Evolutionary conservation across 2,888 invertebrate genomes (phyloP).

Genomic region (Agapostemon virescens): DNA sequence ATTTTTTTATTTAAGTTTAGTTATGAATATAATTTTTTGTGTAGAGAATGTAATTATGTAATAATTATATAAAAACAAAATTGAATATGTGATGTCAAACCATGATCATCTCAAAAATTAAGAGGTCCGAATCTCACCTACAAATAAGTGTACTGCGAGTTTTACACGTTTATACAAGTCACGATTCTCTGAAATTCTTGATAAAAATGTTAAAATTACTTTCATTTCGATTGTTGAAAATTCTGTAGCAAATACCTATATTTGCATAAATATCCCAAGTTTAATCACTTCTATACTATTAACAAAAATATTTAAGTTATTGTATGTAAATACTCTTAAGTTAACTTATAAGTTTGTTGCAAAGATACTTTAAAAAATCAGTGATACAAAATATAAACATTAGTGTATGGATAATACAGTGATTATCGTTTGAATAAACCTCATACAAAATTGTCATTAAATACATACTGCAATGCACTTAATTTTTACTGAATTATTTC

Average conservation of each 20-base stretch:
- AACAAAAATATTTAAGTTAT: background rate
- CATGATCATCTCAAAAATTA: slow-evolving; percentile 1
- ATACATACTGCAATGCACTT: slow-evolving; percentile 3
- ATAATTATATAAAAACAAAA: background rate
- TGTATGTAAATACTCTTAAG: slow-evolving; percentile 4
- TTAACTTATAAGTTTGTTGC: background rate
- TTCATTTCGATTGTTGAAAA: background rate
- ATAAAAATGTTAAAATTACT: background rate
- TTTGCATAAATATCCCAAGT: background rate
- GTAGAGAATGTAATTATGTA: background rate
- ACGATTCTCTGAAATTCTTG: background rate
- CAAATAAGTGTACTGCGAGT: background rate
- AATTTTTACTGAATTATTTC: slow-evolving; percentile 20
- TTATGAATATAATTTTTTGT: background rate
- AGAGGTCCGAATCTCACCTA: background rate
- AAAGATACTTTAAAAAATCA: background rate
- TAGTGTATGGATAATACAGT: background rate
- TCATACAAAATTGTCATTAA: slow-evolving; percentile 4
- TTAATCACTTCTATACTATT: background rate
- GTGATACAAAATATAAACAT: background rate
- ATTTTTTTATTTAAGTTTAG: background rate
- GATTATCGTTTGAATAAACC: background rate
- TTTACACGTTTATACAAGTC: background rate
- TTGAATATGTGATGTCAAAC: background rate
- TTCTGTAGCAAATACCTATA: background rate